These are phyloP conservation scores for Lemur catta DNA, from an alignment of 2,797 vertebrate genomes.

Conservation along the genomic window DNA sequence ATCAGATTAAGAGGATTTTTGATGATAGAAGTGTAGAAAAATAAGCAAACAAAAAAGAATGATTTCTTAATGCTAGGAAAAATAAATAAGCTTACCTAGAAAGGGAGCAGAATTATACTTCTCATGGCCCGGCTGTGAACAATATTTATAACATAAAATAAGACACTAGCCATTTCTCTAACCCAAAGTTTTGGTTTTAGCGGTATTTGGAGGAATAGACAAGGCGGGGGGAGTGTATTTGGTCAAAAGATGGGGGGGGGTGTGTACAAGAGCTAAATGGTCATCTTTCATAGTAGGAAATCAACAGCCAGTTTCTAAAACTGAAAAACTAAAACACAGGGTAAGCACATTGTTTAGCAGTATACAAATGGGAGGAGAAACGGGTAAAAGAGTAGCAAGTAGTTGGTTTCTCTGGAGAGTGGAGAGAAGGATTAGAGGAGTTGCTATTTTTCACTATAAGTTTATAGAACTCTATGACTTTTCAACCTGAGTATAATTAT, in stretches of 20 bases:
- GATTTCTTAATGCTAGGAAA: not conserved
- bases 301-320: not conserved
- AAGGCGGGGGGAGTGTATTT: not conserved
- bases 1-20: not conserved
- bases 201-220: not conserved
- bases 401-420: not conserved
- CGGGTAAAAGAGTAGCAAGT: not conserved
- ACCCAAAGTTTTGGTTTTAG: not conserved
- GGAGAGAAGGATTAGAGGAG: not conserved
- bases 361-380: not conserved
- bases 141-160: not conserved
- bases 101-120: not conserved
- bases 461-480: not conserved
- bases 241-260: not conserved
- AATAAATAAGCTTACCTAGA: not conserved
- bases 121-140: not conserved
- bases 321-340: not conserved
- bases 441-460: not conserved
- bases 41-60: not conserved
- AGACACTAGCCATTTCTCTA: not conserved
- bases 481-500: not conserved
- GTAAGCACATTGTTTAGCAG: not conserved
- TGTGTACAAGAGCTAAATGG: not conserved
- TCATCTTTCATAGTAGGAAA: not conserved
- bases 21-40: not conserved